Evolutionary conservation across 2,888 invertebrate species (phyloP).

Genomic region (Amphimallon solstitiale): DNA sequence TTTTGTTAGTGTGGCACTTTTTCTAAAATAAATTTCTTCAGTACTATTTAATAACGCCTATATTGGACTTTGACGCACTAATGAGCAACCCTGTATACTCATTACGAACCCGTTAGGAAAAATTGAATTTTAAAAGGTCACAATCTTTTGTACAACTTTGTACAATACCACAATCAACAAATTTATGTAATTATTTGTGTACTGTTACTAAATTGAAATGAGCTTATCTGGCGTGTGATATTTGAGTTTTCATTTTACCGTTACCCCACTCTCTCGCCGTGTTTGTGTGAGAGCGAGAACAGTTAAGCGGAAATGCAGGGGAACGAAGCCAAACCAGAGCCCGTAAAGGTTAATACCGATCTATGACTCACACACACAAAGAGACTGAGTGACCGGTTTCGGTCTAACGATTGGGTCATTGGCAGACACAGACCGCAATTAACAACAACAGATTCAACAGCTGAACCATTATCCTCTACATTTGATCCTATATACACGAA

Average conservation of each 20-base stretch:
- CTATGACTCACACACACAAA: slow-evolving; percentile 3
- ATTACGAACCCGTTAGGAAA: too few relatives aligned
- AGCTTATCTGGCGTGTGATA: too few relatives aligned
- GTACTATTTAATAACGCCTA: too few relatives aligned
- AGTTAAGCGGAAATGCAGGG: slow-evolving; percentile 31
- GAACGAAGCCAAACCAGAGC: background rate
- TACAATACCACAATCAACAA: background rate
- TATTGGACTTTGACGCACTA: too few relatives aligned
- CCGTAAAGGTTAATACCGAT: slow-evolving; percentile 20
- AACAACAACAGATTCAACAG: background rate
- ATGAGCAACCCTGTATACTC: too few relatives aligned
- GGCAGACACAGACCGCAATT: slow-evolving; percentile 9
- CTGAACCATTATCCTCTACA: too few relatives aligned
- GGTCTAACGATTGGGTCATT: slow-evolving; percentile 31
- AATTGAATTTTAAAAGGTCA: too few relatives aligned
- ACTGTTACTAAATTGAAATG: too few relatives aligned
- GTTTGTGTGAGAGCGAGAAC: background rate
- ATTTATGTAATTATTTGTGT: background rate
- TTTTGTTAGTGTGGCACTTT: too few relatives aligned
- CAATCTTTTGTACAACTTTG: background rate
- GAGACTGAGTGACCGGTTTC: slow-evolving; percentile 22
- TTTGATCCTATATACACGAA: too few relatives aligned
- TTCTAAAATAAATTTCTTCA: too few relatives aligned
- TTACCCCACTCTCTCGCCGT: background rate
- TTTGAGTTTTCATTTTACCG: background rate